These are phyloP conservation scores for Tanypteryx hageni DNA, from an alignment of 2,888 invertebrate genomes.

Conservation along the genomic window DNA sequence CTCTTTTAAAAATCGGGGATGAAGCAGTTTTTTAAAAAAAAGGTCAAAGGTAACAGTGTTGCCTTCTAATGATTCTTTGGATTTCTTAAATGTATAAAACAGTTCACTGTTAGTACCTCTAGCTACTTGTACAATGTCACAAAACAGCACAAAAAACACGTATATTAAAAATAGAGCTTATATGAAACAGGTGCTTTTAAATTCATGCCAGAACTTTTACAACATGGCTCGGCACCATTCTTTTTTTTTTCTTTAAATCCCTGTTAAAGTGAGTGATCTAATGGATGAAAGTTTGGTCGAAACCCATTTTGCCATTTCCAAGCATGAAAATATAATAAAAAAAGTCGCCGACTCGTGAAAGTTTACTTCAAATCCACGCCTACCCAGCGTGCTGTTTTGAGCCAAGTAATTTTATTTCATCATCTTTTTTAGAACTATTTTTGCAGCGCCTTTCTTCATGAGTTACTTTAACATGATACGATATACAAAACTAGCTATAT, in stretches of 20 bases:
- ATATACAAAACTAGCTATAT: constrained; percentile 69
- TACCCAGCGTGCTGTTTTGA: constrained; percentile 65
- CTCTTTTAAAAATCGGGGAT: constrained; percentile 42
- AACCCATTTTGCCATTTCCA: constrained; percentile 66
- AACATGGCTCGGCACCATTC: constrained; percentile 69
- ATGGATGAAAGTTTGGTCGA: constrained; percentile 68
- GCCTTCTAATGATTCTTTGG: constrained; percentile 67
- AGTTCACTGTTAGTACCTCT: constrained; percentile 66
- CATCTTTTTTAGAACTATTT: constrained; percentile 53
- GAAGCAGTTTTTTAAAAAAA: constrained; percentile 59
- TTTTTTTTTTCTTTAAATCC: constrained; percentile 67
- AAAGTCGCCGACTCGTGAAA: constrained; percentile 63
- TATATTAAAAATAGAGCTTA: constrained; percentile 70
- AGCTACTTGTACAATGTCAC: constrained; percentile 68
- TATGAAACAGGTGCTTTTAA: constrained; percentile 69
- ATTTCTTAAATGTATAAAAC: constrained; percentile 68
- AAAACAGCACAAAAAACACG: constrained; percentile 68
- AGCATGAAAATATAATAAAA: constrained; percentile 66
- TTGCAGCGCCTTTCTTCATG: constrained; percentile 54
- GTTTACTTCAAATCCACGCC: constrained; percentile 52
- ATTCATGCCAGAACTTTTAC: constrained; percentile 68
- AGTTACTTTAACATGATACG: constrained; percentile 65
- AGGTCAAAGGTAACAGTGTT: constrained; percentile 65
- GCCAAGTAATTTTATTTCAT: constrained; percentile 51
- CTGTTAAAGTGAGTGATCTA: constrained; percentile 52